These are phyloP conservation scores for Lytechinus pictus DNA, from an alignment of 35 echinoderm and acorn worm genomes.

Conservation along the genomic window DNA sequence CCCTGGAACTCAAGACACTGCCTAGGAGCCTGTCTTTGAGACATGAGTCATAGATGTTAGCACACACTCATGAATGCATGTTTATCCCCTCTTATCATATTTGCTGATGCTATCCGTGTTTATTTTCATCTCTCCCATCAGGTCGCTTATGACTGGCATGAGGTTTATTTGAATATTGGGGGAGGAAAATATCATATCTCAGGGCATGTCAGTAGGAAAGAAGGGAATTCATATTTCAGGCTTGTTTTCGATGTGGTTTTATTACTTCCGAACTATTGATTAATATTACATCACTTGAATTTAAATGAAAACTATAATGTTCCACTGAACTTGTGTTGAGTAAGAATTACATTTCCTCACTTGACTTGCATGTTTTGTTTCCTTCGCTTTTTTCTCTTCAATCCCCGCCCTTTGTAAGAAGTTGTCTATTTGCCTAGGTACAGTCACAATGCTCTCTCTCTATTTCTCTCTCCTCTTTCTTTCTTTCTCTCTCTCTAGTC, in stretches of 20 bases:
- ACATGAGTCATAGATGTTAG: not conserved
- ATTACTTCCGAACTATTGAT: not conserved
- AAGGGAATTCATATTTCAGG: not conserved
- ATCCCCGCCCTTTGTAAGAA: not conserved
- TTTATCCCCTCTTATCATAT: not conserved
- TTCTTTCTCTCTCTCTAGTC: not conserved
- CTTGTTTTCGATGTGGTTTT: not conserved
- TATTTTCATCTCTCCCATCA: not conserved
- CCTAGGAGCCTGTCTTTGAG: not conserved
- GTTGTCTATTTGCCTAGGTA: not conserved
- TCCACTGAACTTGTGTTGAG: no score
- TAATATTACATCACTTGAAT: no score
- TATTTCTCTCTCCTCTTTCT: not conserved
- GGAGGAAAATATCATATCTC: not conserved
- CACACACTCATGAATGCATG: slow-evolving; percentile 9
- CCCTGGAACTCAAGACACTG: not conserved
- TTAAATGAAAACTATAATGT: no score
- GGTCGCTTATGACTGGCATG: not conserved
- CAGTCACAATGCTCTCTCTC: not conserved
- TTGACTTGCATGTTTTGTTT: not conserved
- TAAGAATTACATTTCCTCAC: no score
- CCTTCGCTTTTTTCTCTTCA: not conserved
- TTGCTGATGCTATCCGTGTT: not conserved
- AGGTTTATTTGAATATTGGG: not conserved
- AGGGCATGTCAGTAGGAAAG: not conserved